Percentiles rank a stretch among this genome's conserved stretches.
Conservation (phyloP, 2,888 invertebrate species). For the Meiosimyza platycephala region DNA sequence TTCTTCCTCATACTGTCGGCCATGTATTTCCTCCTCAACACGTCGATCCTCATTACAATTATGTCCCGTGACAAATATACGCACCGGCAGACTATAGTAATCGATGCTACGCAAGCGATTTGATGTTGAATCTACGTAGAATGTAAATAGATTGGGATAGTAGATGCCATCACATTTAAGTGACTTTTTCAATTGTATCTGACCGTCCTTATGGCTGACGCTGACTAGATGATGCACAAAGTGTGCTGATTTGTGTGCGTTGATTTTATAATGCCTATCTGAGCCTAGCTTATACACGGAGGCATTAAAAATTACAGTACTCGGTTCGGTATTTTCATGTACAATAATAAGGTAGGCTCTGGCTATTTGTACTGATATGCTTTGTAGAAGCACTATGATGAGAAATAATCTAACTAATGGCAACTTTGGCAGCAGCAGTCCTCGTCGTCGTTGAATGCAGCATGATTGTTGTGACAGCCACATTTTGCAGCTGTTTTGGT, state of each 20-base stretch:
- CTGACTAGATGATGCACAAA: slow-evolving; percentile 83
- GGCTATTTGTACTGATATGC: slow-evolving; percentile 49
- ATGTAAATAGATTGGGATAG: slow-evolving; percentile 86
- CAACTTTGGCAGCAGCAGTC: background rate
- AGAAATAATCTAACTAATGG: slow-evolving; percentile 4
- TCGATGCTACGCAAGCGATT: slow-evolving; percentile 82
- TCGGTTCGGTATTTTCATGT: slow-evolving; percentile 73
- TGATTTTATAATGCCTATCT: slow-evolving; percentile 82
- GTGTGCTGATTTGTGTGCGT: slow-evolving; percentile 83
- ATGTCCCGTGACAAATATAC: slow-evolving; percentile 79
- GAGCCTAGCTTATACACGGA: slow-evolving; percentile 84
- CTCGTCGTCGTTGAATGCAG: background rate
- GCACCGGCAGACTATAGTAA: slow-evolving; percentile 83
- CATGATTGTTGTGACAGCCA: background rate
- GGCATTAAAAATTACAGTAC: slow-evolving; percentile 80
- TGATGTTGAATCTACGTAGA: slow-evolving; percentile 88
- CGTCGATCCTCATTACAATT: slow-evolving; percentile 76
- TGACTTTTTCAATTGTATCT: slow-evolving; percentile 78
- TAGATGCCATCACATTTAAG: slow-evolving; percentile 84
- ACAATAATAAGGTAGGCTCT: slow-evolving; percentile 71
- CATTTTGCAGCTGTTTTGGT: slow-evolving; percentile 17
- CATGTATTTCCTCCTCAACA: slow-evolving; percentile 70
- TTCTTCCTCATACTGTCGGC: slow-evolving; percentile 70
- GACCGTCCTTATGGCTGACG: slow-evolving; percentile 80
- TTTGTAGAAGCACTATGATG: slow-evolving; percentile 30